Evolutionary conservation across 2,113 vertebrate genomes (phyloP), one percentile per base, ranked within the genome.

Genomic region (Martes martes): DNA sequence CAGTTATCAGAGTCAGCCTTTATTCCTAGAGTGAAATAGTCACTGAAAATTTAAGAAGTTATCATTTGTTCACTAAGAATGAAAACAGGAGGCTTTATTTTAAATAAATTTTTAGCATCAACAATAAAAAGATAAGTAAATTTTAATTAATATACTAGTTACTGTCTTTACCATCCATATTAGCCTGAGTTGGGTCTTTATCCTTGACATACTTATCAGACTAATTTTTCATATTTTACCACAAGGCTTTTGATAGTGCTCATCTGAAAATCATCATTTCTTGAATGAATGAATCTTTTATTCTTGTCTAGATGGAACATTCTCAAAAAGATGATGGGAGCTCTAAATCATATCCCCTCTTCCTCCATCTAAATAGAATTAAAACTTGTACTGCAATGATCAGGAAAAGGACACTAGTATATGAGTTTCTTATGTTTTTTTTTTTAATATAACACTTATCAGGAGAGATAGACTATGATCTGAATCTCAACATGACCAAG

Each of bases 21-120:
- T 63, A 52, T 59, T 91, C 50, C 59, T 96, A 78, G 23, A 94
- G 8, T 88, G 50, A 94, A 94, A 88, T 95, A 83, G 23, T 84
- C 8, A 67, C 11, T 80, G 67, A 92, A 80, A 96, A 97, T 95
- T 89, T 96, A 95, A 78, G 61, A 95, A 95, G 59, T 94, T 94
- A 83, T 83, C 14, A 80, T 96, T 95, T 96, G 55, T 52, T 97
- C 33, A 92, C 36, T 74, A 90, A 89, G 59, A 95, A 86, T 95
- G 91, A 96, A 86, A 33, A 71, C 23, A 86, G 52, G 26, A 96
- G 39, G 19, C 36, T 93, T 96, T 90, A 85, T 36, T 73, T 86
- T 28, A 97, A 79, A 94, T 31, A 87, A 88, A 78, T 59, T 85
- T 36, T 97, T 94, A 93, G 14, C 47, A 95, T 16, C 94, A 57